Conservation (phyloP, 92 coral and sea anemone genomes). For the Palythoa heliodiscus region DNA sequence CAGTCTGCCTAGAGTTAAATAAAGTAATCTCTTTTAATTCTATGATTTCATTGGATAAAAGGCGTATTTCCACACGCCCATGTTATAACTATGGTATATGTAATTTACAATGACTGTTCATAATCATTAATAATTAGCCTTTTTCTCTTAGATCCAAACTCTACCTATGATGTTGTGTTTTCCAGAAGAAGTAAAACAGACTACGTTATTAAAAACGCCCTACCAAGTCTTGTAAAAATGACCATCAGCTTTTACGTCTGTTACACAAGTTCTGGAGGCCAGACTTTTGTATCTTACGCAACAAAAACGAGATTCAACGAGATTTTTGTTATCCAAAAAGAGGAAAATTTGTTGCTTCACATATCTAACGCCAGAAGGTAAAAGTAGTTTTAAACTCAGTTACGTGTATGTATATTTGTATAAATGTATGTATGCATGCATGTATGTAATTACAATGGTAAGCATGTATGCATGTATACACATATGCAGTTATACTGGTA, state of each 20-base stretch:
- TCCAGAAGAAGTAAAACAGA: constrained; percentile 44
- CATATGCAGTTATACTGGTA: too few species aligned
- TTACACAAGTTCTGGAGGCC: constrained; percentile 40
- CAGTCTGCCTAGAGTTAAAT: too few species aligned
- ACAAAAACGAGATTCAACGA: constrained; percentile 39
- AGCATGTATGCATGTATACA: too few species aligned
- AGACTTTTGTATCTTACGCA: constrained; percentile 56
- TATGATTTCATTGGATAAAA: too few species aligned
- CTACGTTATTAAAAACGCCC: constrained; percentile 36
- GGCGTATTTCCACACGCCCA: too few species aligned
- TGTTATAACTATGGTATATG: too few species aligned
- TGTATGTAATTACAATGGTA: too few species aligned
- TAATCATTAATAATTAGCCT: too few species aligned
- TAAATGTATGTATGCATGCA: too few species aligned
- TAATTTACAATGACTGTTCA: too few species aligned
- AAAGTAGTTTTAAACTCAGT: not conserved
- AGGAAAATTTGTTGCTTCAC: constrained; percentile 10
- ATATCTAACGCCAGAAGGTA: constrained; percentile 1
- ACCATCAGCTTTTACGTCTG: constrained; percentile 64
- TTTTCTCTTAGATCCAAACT: not conserved
- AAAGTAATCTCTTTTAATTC: too few species aligned
- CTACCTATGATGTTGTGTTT: constrained; percentile 55
- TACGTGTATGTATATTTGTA: too few species aligned
- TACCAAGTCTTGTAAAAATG: constrained; percentile 52
- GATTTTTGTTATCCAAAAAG: constrained; percentile 56